Conservation (phyloP, 92 coral and sea anemone species). For the Umimayanthus chanpuru region DNA sequence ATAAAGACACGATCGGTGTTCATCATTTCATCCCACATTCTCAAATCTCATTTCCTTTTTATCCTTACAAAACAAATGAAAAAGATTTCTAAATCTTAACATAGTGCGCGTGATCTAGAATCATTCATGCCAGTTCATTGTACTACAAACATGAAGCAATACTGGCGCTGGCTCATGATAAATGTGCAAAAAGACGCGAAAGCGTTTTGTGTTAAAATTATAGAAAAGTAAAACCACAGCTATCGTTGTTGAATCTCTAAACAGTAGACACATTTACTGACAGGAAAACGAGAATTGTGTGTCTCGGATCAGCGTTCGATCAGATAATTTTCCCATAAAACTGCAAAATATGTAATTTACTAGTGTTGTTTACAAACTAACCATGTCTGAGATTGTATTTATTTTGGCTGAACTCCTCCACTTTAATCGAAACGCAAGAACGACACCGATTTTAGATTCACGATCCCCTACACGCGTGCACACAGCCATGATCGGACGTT, state of each 20-base stretch:
- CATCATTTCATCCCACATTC: slow-evolving; percentile 35
- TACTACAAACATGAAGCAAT: background rate
- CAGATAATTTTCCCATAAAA: background rate
- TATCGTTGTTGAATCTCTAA: background rate
- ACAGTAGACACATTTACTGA: background rate
- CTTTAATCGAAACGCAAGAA: background rate
- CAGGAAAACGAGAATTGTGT: background rate
- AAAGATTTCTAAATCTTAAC: background rate
- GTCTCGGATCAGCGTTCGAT: background rate
- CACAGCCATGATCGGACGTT: background rate
- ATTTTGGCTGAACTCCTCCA: background rate
- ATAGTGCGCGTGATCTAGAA: background rate
- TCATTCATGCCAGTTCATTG: background rate
- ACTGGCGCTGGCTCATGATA: background rate
- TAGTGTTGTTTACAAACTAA: background rate
- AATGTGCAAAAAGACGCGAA: background rate
- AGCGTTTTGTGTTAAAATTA: background rate
- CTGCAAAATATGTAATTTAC: background rate
- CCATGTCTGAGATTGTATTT: background rate
- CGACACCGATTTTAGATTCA: background rate
- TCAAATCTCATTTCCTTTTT: slow-evolving; percentile 44
- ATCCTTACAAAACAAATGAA: slow-evolving; percentile 20
- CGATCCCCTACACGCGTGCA: background rate
- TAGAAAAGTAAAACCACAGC: background rate
- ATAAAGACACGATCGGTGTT: background rate